Evolutionary conservation across 23 tunicate species (phyloP), one percentile per base, ranked within the genome.

Genomic region (Halocynthia roretzi): DNA sequence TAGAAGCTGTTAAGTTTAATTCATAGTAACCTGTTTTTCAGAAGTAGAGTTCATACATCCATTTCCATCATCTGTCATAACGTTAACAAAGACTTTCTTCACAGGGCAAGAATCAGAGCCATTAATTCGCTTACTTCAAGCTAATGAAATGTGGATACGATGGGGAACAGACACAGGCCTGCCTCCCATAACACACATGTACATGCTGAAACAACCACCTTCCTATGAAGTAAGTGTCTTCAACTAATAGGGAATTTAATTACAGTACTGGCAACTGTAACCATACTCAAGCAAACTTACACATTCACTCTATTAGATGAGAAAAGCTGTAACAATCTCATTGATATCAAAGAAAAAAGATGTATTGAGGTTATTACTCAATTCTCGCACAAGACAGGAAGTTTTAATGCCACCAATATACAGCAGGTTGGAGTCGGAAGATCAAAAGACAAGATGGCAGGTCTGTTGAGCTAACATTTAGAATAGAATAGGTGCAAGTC

Each of bases 151-250:
- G 18, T 90, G 97, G 97, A 81, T 90, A 54, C 71, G 83, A 64
- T 90, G 97, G 97, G 97, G 90, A 68, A 90, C 97, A 7, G 57
- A 79, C 44, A 71, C 83, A 8, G 77, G 76, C 58, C 77, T 90
- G 14, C 97, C 97, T 11, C 90, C 90, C 2, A 71, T 90, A 14
- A 61, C 77, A 8, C 90, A 90, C 66, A 80, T 90, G 10, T 90
- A 90, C 76, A 76, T 90, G 87, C 82, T 86, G 68, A 90, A 90
- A 64, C 90, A 81, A 9, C 87, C 97, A 6, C 97, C 97, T 7
- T 57, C 85, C 22, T 90, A 90, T 67, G 97, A 85, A 69, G 94
- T 88, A 78, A 53, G 54, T 21, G 20, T 21, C 20, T 18, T 31
- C 44, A 31, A 31, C 44, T 4, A 31, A 31, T 31, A 31, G 44